Base-by-base conservation (phyloP, 2,113 vertebrate species). In the Narcine bancroftii region DNA sequence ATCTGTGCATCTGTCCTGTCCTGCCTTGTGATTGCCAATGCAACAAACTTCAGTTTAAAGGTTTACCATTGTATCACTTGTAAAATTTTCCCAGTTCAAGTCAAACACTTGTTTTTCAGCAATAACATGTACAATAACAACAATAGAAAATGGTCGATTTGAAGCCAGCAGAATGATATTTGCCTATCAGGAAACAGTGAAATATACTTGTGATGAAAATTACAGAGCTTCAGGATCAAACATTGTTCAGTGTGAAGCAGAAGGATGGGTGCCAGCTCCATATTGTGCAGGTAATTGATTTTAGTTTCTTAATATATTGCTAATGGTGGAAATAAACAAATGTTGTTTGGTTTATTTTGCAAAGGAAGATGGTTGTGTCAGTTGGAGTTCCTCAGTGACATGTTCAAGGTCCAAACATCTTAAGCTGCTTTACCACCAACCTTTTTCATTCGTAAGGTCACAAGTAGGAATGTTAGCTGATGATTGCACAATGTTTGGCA, bases 61-160 rank as follows among this genome's bases (percentile, higher is more conserved):
- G n/a, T 39, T 73, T 75, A 75, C n/a, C 13, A 39, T 36, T 75
- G 29, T 72, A 15, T 75, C 39, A 15, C 17, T 75, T 39, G 4
- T 77, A 21, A 73, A 73, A 77, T 36, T 42, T 77, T 77, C 75
- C 60, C 36, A 5, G 63, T 42, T 17, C 60, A 89, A 89, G 1
- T n/a, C 60, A 10, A 39, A 65, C 85, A 69, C 47, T 91, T 39
- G 39, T 91, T 65, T 91, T 45, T 47, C 89, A 91, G 89, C 65
- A 69, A 91, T 69, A 91, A 4, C 21, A 69, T 91, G 89, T 47
- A 26, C 0, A 15, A 69, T 26, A 39, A 29, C 42, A 33, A 11
- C 11, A 42, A 69, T 91, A 91, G 36, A 69, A 13, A 1, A 91
- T 33, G 89, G 89, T 45, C 24, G 6, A 0, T 91, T 91, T 36